Percentiles rank a stretch among this genome's conserved stretches.
These are phyloP conservation scores for Natrix natrix DNA, from an alignment of 2,797 vertebrate genomes.

Conservation along the genomic window DNA sequence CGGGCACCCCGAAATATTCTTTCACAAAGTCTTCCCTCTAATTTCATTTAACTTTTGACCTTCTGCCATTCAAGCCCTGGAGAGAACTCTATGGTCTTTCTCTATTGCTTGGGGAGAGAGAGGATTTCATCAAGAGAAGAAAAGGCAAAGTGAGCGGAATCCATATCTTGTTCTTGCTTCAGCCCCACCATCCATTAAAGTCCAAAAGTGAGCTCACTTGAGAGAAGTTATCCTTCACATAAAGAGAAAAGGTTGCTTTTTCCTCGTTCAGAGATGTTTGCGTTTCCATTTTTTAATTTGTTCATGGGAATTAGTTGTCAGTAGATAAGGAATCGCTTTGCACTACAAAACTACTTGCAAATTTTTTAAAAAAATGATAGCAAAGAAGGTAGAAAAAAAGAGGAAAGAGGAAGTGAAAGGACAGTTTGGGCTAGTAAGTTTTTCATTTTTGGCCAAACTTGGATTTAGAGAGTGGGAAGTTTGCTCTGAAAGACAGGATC, in stretches of 20 bases:
- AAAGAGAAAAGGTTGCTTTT: not conserved
- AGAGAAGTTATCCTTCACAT: not conserved
- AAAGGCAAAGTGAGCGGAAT: not conserved
- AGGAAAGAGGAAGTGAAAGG: not conserved
- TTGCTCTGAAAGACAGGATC: not conserved
- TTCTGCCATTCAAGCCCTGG: not conserved
- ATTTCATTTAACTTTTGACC: not conserved
- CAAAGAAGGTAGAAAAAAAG: not conserved
- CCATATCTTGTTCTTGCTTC: not conserved
- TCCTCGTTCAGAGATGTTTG: not conserved
- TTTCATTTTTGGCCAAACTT: not conserved
- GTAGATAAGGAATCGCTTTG: not conserved
- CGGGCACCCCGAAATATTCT: not conserved
- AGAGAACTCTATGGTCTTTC: not conserved
- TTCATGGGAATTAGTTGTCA: not conserved
- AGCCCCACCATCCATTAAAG: not conserved
- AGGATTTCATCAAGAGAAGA: not conserved
- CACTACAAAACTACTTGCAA: not conserved
- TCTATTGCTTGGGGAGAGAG: not conserved
- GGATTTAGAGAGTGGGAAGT: not conserved
- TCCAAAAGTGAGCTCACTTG: not conserved
- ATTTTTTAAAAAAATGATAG: not conserved
- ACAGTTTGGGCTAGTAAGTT: not conserved
- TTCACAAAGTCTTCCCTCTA: not conserved
- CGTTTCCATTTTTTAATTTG: not conserved